These are phyloP conservation scores for Oenanthe oenanthe DNA, from an alignment of 2,113 vertebrate species.

Conservation along the genomic window DNA sequence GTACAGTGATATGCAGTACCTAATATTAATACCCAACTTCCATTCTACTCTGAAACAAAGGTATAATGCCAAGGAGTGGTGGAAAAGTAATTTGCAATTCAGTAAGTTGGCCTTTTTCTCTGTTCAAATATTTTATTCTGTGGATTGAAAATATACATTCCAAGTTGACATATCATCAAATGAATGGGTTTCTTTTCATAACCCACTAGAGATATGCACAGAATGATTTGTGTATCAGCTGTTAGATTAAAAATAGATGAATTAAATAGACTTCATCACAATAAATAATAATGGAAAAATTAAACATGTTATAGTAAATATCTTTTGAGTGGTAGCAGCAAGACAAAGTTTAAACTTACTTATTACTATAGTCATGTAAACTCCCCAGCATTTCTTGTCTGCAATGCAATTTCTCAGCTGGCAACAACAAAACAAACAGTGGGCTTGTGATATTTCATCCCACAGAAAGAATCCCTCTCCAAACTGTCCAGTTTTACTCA, in stretches of 20 bases:
- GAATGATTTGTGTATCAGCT: background rate
- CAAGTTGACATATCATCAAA: background rate
- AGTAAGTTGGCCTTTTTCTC: background rate
- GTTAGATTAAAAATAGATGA: background rate
- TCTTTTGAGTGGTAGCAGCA: background rate
- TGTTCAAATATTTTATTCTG: slow-evolving; percentile 22
- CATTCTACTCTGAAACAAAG: slow-evolving; percentile 15
- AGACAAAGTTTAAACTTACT: background rate
- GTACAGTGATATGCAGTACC: background rate
- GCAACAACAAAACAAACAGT: background rate
- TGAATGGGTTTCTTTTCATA: background rate
- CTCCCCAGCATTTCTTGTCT: background rate
- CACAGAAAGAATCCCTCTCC: background rate
- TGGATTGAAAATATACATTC: slow-evolving; percentile 14
- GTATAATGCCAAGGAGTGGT: background rate
- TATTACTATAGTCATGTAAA: background rate
- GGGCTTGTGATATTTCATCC: background rate
- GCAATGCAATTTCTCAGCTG: background rate
- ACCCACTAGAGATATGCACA: background rate
- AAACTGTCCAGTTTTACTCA: background rate
- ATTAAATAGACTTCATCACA: background rate
- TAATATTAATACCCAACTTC: slow-evolving; percentile 38
- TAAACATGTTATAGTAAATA: background rate
- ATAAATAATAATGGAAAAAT: slow-evolving; percentile 10
- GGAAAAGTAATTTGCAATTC: slow-evolving; percentile 51